Base-by-base conservation (phyloP, 2,888 invertebrate genomes). In the Nomada fucata region DNA sequence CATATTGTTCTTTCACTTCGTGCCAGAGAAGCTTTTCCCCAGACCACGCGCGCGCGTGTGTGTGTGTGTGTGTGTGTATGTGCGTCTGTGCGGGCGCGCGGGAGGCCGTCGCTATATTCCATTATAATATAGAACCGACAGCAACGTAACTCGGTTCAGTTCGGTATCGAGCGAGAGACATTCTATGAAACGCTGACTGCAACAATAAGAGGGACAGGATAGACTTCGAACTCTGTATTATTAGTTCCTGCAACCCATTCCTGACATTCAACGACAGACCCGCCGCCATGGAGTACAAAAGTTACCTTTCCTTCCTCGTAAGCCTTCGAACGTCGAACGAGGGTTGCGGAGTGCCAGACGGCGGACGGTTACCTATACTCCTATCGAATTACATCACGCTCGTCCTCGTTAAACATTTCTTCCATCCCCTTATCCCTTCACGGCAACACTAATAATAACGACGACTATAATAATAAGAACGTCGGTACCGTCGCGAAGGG, bases 401-500 rank as follows among this genome's bases (percentile, higher is more conserved):
- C 57, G 73, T 73, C 59, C 86, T 84, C 82, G 85, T 84, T 87
- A 82, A 84, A 86, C 87, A 81, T 53, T 82, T 65, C 72, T 67
- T 75, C 50, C 59, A 53, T 26, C 59, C 79, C 68, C 52, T 57
- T 9, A 47, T 76, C 76, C 76, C 63, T 26, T 69, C 61, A 50
- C 57, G 52, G 29, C 2, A 36, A 29, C 64, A 53, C 79, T 65
- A 65, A 76, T 83, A 79, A 72, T 57, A 79, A 82, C 64, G 76
- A 76, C 70, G 59, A 29, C 75, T 55, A 76, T 63, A 76, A 76
- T 72, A 80, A 86, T 80, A 85, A 77, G 68, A 74, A 65, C 65
- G 60, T 20, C 55, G 70, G 20, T 23, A 23, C n/a, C 60, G 64
- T 75, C 59, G 23, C 36, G 61, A 70, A 47, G n/a, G 55, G 72